Percentiles rank a stretch among this genome's conserved stretches.
Conservation (phyloP, 2,113 vertebrate species). For the Tympanuchus pallidicinctus region DNA sequence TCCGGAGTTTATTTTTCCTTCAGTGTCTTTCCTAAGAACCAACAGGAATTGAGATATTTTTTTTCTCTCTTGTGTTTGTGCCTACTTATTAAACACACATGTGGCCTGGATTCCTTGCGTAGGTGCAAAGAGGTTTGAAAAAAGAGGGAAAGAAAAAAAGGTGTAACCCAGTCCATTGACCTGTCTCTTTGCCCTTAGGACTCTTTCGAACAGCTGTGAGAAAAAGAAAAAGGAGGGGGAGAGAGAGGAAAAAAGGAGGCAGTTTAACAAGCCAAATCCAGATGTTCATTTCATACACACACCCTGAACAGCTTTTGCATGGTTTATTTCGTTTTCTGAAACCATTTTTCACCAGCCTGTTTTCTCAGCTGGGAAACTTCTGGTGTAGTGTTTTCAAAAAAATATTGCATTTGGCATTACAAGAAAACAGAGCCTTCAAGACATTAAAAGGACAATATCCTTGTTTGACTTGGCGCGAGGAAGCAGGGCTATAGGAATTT, state of each 20-base stretch:
- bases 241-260: constrained; percentile 54
- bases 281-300: constrained; percentile 85
- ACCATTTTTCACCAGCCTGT: constrained; percentile 88
- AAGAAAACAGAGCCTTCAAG: constrained; percentile 84
- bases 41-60: constrained; percentile 77
- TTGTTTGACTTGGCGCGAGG: constrained; percentile 82
- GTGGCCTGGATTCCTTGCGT: constrained; percentile 67
- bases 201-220: constrained; percentile 83
- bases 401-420: constrained; percentile 89
- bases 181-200: constrained; percentile 82
- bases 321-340: constrained; percentile 89
- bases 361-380: constrained; percentile 90
- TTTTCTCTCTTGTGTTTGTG: constrained; percentile 66
- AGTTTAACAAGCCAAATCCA: constrained; percentile 83
- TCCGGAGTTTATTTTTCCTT: constrained; percentile 82
- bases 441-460: constrained; percentile 86
- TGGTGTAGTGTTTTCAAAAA: constrained; percentile 87
- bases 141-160: constrained; percentile 47
- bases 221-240: constrained; percentile 52
- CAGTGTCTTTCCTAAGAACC: constrained; percentile 74
- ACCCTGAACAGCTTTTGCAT: constrained; percentile 86
- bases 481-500: constrained; percentile 79
- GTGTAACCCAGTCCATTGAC: constrained; percentile 78
- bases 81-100: constrained; percentile 80
- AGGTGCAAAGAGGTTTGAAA: constrained; percentile 73